Percentiles rank a stretch among this genome's conserved stretches.
Evolutionary conservation across 2,113 vertebrate genomes (phyloP).

Genomic region (Lasiurus cinereus): DNA sequence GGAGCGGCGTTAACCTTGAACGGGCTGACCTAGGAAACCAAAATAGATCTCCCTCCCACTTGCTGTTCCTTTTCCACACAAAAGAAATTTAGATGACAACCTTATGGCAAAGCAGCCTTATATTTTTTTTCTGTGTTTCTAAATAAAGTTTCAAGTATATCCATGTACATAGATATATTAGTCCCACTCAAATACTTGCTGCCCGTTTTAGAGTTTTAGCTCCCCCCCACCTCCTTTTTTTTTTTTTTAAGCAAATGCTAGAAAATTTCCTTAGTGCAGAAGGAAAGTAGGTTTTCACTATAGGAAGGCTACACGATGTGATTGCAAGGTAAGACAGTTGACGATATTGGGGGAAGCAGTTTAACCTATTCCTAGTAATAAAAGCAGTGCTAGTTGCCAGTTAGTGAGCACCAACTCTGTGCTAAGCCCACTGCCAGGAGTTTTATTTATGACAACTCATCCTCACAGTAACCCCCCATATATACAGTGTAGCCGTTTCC

Average conservation of each 20-base stretch:
- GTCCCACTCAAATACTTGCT: conserved; percentile 36
- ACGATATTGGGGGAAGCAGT: background rate
- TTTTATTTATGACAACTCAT: background rate
- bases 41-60: background rate
- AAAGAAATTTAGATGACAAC: background rate
- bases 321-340: background rate
- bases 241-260: conserved; percentile 46
- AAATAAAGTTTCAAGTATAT: conserved; percentile 29
- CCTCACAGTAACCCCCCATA: background rate
- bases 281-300: conserved; percentile 3
- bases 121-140: conserved; percentile 18
- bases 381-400: background rate
- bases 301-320: background rate
- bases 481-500: no score
- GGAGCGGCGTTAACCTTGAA: background rate
- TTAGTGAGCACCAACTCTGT: background rate
- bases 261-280: background rate
- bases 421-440: background rate
- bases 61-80: background rate
- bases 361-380: background rate
- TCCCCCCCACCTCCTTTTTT: background rate
- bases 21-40: background rate
- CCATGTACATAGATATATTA: background rate
- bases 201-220: background rate
- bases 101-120: background rate